phyloP scores from a whole-genome alignment of 1,140 invertebrate genomes.

The Drosophila arizonae region DNA sequence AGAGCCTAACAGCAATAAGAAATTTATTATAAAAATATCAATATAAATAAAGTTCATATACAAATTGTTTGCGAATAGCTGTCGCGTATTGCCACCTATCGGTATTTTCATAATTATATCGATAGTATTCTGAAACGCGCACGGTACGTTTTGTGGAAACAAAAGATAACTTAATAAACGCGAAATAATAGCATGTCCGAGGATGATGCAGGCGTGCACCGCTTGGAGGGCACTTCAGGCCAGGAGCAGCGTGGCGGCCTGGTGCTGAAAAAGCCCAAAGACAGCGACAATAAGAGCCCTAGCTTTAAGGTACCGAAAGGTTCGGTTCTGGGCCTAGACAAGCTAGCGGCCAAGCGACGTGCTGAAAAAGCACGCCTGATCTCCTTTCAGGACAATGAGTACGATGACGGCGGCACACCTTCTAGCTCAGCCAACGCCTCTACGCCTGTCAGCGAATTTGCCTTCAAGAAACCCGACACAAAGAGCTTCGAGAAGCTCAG shows the following conservation, averaged over 20 bases:
- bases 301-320: constrained; percentile 91
- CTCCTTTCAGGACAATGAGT: constrained; percentile 87
- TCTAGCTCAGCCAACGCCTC: constrained; percentile 29
- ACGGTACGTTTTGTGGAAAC: constrained; percentile 41
- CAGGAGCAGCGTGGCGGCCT: constrained; percentile 89
- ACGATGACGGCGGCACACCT: constrained; percentile 84
- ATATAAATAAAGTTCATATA: no score
- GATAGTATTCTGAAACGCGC: constrained; percentile 49
- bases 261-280: constrained; percentile 91
- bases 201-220: constrained; percentile 86
- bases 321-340: constrained; percentile 94
- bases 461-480: constrained; percentile 72
- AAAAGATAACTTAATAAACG: constrained; percentile 38
- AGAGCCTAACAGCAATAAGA: no score
- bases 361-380: constrained; percentile 87
- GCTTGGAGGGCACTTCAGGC: constrained; percentile 89
- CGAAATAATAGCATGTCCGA: constrained; percentile 55
- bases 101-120: not conserved
- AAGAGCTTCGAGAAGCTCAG: constrained; percentile 83
- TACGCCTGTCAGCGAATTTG: constrained; percentile 67
- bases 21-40: no score
- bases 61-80: not conserved
- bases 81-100: not conserved
- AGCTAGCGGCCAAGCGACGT: constrained; percentile 90
- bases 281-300: constrained; percentile 75